Evolutionary conservation across 2,888 invertebrate species (phyloP).

Genomic region (Heliconius ismenius): DNA sequence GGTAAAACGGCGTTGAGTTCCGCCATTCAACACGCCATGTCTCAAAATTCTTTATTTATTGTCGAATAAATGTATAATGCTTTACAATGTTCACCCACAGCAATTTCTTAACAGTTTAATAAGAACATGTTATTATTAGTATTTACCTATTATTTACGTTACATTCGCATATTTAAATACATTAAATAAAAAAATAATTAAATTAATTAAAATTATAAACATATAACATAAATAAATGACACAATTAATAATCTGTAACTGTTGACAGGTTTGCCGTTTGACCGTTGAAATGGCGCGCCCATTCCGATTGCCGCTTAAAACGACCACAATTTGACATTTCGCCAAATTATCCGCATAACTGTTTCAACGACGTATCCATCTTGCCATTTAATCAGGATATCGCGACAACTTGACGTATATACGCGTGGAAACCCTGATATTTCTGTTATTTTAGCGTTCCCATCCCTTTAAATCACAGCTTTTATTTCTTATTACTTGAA

Average conservation of each 20-base stretch:
- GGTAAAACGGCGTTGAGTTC: no score
- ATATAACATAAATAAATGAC: slow-evolving; percentile 18
- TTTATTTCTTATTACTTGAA: slow-evolving; percentile 61
- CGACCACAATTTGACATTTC: slow-evolving; percentile 50
- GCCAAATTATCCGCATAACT: slow-evolving; percentile 61
- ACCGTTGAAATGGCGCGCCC: slow-evolving; percentile 31
- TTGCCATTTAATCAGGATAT: slow-evolving; percentile 54
- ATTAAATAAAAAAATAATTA: background rate
- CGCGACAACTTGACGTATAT: slow-evolving; percentile 65
- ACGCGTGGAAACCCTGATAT: slow-evolving; percentile 66
- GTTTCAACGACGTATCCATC: slow-evolving; percentile 61
- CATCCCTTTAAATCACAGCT: slow-evolving; percentile 61
- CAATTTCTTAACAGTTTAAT: background rate
- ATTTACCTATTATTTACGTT: background rate
- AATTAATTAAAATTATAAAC: background rate
- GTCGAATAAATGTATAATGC: background rate
- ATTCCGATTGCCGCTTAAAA: slow-evolving; percentile 30
- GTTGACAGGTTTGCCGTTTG: slow-evolving; percentile 28
- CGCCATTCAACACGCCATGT: no score
- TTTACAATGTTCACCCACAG: background rate
- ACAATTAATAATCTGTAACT: slow-evolving; percentile 20
- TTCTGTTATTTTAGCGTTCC: slow-evolving; percentile 55
- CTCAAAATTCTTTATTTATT: background rate
- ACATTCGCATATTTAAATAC: background rate
- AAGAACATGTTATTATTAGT: no score